Conservation (phyloP, 1,140 invertebrate species). For the Drosophila teissieri region DNA sequence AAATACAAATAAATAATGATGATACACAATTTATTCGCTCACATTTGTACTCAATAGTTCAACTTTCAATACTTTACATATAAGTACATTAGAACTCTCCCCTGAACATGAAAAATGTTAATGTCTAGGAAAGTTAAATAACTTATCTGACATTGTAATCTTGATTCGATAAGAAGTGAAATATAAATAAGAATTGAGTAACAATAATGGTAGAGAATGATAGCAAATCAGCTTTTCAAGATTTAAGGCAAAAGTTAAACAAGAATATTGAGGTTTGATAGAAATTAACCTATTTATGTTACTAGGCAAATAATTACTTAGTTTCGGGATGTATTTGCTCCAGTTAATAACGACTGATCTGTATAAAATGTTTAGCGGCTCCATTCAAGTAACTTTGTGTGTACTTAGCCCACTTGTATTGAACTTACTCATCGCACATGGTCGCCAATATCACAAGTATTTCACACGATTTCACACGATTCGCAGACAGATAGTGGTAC, state of each 20-base stretch:
- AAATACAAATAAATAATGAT: neutral
- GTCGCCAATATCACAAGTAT: constrained; percentile 28
- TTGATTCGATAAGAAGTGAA: constrained; percentile 7
- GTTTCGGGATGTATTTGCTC: constrained; percentile 10
- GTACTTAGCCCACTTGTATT: constrained; percentile 19
- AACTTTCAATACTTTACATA: neutral
- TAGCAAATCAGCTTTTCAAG: neutral
- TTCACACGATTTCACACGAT: constrained; percentile 19
- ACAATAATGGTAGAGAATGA: neutral
- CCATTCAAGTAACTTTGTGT: neutral
- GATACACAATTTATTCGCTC: neutral
- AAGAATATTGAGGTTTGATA: neutral
- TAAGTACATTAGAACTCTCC: no score
- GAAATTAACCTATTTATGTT: neutral
- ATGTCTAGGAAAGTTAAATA: neutral
- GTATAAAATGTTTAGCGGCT: constrained; percentile 8
- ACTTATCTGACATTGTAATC: neutral
- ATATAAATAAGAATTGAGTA: neutral
- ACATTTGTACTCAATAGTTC: no score
- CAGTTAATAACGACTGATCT: neutral
- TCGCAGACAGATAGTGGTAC: neutral
- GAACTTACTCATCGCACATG: constrained; percentile 31
- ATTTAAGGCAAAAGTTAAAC: neutral
- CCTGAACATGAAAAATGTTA: no score
- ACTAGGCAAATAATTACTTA: neutral